Evolutionary conservation across 2,113 vertebrate genomes (phyloP).

Genomic region (Hyla sarda): DNA sequence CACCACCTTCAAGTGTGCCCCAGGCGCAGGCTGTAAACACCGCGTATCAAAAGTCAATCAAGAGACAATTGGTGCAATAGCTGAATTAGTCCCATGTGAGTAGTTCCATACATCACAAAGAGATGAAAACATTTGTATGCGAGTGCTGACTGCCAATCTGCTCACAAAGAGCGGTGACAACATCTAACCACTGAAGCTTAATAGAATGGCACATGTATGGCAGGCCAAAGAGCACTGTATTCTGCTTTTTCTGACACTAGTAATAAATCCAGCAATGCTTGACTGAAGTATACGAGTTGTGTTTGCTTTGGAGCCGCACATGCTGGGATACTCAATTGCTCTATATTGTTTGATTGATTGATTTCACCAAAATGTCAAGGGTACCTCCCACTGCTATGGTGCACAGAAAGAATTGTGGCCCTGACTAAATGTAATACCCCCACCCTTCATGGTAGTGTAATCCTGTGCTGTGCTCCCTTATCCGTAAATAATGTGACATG

Average conservation of each 20-base stretch:
- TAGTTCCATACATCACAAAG: slow-evolving; percentile 16
- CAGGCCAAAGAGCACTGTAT: background rate
- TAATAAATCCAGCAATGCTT: background rate
- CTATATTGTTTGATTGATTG: background rate
- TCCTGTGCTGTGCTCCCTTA: background rate
- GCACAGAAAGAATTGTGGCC: background rate
- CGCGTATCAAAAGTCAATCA: slow-evolving; percentile 17
- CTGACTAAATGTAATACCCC: background rate
- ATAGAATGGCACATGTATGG: slow-evolving; percentile 9
- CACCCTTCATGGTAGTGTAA: background rate
- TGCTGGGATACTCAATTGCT: background rate
- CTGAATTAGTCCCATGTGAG: slow-evolving; percentile 5
- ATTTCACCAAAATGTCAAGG: background rate
- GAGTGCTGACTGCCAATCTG: background rate
- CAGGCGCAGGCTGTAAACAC: background rate
- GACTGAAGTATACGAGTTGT: background rate
- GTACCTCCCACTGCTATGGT: background rate
- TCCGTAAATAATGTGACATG: background rate
- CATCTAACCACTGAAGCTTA: background rate
- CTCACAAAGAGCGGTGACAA: background rate
- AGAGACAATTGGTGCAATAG: slow-evolving; percentile 8
- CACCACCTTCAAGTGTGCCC: background rate
- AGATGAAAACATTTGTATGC: background rate
- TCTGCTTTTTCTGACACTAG: background rate
- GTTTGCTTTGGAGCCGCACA: background rate